phyloP scores from a whole-genome alignment of 2,113 vertebrate genomes.

The Phyllopteryx taeniolatus region DNA sequence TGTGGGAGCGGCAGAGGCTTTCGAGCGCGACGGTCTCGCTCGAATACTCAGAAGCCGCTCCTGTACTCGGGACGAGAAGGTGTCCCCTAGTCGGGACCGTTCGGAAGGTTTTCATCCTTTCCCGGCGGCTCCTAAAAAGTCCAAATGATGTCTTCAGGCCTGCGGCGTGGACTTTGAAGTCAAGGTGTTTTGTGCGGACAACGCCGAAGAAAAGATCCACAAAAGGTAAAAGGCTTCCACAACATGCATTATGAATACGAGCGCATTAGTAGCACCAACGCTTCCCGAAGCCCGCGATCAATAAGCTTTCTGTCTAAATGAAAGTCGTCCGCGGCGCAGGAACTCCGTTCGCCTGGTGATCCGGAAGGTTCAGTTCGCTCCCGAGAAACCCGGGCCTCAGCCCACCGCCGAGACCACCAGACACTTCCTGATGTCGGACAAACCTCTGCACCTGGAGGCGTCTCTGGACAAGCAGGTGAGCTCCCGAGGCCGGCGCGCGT shows the following conservation, averaged over 20 bases:
- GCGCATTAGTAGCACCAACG: constrained; percentile 15
- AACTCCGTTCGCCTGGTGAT: constrained; percentile 93
- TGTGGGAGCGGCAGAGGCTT: too few relatives aligned
- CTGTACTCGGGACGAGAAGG: too few relatives aligned
- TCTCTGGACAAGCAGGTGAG: constrained; percentile 92
- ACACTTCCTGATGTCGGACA: constrained; percentile 96
- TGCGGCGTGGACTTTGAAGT: constrained; percentile 98
- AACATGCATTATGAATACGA: constrained; percentile 28
- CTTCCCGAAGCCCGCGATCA: not conserved
- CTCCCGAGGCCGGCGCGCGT: not conserved
- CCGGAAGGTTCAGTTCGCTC: constrained; percentile 92
- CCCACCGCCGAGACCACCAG: constrained; percentile 91
- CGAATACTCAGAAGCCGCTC: too few relatives aligned
- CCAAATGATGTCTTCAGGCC: constrained; percentile 71
- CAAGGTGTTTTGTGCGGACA: constrained; percentile 93
- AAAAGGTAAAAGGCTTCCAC: constrained; percentile 79
- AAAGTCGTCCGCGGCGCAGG: constrained; percentile 56
- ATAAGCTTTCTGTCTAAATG: not conserved
- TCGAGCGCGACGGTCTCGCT: too few relatives aligned
- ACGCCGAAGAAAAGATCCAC: constrained; percentile 91
- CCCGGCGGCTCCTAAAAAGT: too few relatives aligned
- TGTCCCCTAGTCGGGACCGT: too few relatives aligned
- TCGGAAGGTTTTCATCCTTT: too few relatives aligned
- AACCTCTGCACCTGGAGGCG: constrained; percentile 89
- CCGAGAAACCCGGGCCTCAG: constrained; percentile 86